Evolutionary conservation across 2,113 vertebrate genomes (phyloP).

Genomic region (Reinhardtius hippoglossoides): DNA sequence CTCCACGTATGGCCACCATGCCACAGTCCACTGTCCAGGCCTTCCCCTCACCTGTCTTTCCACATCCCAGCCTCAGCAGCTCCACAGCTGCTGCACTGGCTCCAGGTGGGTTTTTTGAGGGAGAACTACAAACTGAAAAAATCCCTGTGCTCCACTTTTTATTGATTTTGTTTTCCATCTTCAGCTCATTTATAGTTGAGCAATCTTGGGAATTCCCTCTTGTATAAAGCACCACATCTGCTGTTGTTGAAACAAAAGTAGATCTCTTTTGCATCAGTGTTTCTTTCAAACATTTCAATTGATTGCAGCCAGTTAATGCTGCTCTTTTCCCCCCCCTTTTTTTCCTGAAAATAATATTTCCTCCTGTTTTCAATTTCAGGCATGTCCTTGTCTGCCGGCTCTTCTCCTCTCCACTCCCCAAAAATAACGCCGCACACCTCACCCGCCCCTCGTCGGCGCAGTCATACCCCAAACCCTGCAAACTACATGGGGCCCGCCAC

Average conservation of each 20-base stretch:
- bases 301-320: neutral
- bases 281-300: neutral
- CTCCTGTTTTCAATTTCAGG: slow-evolving; percentile 79
- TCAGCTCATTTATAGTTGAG: neutral
- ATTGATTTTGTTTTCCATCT: slow-evolving; percentile 45
- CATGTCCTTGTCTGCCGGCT: slow-evolving; percentile 98
- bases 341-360: neutral
- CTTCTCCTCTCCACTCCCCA: slow-evolving; percentile 97
- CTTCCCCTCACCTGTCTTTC: slow-evolving; percentile 95
- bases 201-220: slow-evolving; percentile 12
- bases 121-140: neutral
- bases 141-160: slow-evolving; percentile 5
- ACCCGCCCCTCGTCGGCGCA: slow-evolving; percentile 95
- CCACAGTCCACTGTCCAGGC: slow-evolving; percentile 92
- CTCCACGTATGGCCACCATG: slow-evolving; percentile 92
- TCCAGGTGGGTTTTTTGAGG: slow-evolving; percentile 84
- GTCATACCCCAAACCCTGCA: slow-evolving; percentile 98
- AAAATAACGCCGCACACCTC: slow-evolving; percentile 99
- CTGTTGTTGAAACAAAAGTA: slow-evolving; percentile 9
- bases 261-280: neutral
- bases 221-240: neutral
- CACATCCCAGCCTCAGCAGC: slow-evolving; percentile 91
- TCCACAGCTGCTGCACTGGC: slow-evolving; percentile 91
- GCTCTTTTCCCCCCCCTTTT: accelerated
- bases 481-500: slow-evolving; percentile 97